phyloP scores from a whole-genome alignment of 1,140 invertebrate species.

The Diprion similis region DNA sequence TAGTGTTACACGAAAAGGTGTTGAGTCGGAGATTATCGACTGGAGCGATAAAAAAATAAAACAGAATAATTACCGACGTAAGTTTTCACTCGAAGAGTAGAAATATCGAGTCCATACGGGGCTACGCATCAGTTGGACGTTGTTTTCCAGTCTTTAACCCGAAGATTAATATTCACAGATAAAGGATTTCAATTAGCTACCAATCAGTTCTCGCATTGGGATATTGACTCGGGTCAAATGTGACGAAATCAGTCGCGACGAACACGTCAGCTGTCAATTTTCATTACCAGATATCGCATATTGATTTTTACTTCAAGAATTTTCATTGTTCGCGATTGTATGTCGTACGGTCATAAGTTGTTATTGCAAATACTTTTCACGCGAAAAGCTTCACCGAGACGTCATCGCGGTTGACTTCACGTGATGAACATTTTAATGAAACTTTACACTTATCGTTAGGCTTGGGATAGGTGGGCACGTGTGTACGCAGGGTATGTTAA shows the following conservation, averaged over 20 bases:
- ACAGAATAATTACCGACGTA: constrained; percentile 7
- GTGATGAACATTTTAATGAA: no score
- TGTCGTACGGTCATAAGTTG: not conserved
- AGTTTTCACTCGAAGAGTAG: constrained; percentile 14
- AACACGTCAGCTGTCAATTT: not conserved
- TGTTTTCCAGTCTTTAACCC: not conserved
- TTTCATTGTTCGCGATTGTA: not conserved
- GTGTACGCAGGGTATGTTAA: no score
- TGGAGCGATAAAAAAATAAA: no score
- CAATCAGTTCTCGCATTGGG: not conserved
- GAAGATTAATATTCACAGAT: constrained; percentile 7
- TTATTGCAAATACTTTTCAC: not conserved
- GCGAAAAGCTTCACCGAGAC: no score
- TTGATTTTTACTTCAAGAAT: not conserved
- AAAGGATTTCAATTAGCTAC: not conserved
- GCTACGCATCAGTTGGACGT: not conserved
- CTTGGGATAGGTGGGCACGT: no score
- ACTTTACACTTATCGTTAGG: no score
- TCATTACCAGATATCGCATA: not conserved
- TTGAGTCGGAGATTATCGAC: not conserved
- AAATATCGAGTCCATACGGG: not conserved
- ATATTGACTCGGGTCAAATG: not conserved
- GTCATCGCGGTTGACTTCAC: no score
- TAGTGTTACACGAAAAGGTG: no score
- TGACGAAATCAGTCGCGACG: not conserved